Percentiles rank a stretch among this genome's conserved stretches.
Conservation (phyloP, 2,113 vertebrate species). For the Shinisaurus crocodilurus region DNA sequence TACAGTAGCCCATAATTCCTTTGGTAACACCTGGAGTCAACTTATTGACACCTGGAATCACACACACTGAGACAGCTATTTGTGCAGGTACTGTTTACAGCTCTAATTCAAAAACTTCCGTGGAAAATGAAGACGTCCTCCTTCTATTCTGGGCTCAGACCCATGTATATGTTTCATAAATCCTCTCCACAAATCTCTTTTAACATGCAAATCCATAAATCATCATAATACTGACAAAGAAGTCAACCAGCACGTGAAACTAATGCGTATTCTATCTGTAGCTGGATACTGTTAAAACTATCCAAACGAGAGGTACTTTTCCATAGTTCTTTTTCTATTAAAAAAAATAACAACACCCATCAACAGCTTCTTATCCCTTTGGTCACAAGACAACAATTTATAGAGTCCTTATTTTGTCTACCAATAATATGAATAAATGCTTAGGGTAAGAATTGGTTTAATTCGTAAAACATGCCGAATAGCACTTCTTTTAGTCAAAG, state of each 20-base stretch:
- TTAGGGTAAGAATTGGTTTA: not conserved
- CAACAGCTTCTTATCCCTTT: conserved; percentile 3
- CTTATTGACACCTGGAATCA: conserved; percentile 60
- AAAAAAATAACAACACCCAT: not conserved
- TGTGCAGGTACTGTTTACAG: conserved; percentile 53
- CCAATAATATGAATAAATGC: conserved; percentile 1
- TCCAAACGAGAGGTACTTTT: conserved; percentile 61
- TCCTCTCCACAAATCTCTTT: conserved; percentile 69
- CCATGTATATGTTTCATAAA: conserved; percentile 65
- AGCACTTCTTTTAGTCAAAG: not conserved
- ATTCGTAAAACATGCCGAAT: not conserved
- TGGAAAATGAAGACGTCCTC: conserved; percentile 63
- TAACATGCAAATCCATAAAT: conserved; percentile 71
- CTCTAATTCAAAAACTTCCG: conserved; percentile 50
- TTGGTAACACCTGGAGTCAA: conserved; percentile 65
- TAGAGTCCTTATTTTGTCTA: conserved; percentile 19
- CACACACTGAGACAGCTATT: conserved; percentile 47
- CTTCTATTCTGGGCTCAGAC: conserved; percentile 59
- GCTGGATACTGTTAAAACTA: conserved; percentile 67
- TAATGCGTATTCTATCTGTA: conserved; percentile 69
- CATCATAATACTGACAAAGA: conserved; percentile 71
- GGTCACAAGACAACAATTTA: conserved; percentile 21
- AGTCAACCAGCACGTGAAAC: conserved; percentile 69
- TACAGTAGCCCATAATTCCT: conserved; percentile 52
- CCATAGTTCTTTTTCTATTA: conserved; percentile 47